These are phyloP conservation scores for Sesia apiformis DNA, from an alignment of 2,888 invertebrate genomes.

Conservation along the genomic window DNA sequence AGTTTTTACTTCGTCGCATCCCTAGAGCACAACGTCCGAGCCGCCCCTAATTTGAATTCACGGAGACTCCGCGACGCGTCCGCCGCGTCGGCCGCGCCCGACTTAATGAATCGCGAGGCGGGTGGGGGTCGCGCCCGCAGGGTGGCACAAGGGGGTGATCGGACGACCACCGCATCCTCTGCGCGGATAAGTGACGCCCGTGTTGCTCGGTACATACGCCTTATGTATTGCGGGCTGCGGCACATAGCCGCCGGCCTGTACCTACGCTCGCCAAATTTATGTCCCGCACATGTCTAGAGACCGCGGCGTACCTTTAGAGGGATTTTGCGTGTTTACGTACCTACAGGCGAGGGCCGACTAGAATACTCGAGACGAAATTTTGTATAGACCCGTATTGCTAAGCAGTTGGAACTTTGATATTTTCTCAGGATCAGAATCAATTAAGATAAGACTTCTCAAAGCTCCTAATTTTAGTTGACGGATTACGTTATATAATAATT, in stretches of 20 bases:
- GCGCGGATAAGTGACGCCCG: constrained; percentile 74
- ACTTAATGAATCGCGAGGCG: constrained; percentile 70
- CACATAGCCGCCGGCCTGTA: constrained; percentile 66
- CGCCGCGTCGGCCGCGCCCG: constrained; percentile 72
- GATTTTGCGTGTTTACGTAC: constrained; percentile 73
- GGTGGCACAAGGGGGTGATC: constrained; percentile 47
- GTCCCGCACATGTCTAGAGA: constrained; percentile 74
- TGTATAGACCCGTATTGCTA: constrained; percentile 65
- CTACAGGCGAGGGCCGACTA: constrained; percentile 41
- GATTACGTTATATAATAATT: no score
- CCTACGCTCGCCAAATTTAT: constrained; percentile 72
- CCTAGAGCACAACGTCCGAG: constrained; percentile 66
- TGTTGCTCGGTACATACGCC: constrained; percentile 44
- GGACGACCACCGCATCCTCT: constrained; percentile 72
- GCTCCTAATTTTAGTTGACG: no score
- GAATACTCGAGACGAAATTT: constrained; percentile 67
- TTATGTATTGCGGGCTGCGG: constrained; percentile 47
- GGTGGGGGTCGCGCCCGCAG: constrained; percentile 35
- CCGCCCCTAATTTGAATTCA: constrained; percentile 74
- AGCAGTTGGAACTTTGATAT: constrained; percentile 11
- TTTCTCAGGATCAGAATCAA: no score
- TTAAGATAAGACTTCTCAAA: no score
- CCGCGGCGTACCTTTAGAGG: constrained; percentile 72
- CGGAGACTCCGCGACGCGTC: constrained; percentile 74
- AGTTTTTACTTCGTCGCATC: constrained; percentile 18